phyloP scores from a whole-genome alignment of 2,888 invertebrate genomes.

The Leucoma salicis region DNA sequence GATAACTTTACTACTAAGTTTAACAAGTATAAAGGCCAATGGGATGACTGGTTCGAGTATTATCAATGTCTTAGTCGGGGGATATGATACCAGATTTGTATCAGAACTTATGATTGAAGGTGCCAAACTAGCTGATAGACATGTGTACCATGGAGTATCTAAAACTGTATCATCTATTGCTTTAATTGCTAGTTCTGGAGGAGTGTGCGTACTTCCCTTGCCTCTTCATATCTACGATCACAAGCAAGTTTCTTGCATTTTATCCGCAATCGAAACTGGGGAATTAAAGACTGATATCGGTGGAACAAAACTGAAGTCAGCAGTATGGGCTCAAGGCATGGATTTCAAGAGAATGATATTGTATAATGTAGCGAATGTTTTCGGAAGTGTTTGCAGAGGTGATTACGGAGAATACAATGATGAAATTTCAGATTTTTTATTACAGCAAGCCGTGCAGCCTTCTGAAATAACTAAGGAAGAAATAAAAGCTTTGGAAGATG shows the following conservation, averaged over 20 bases:
- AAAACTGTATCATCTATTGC: conserved; percentile 46
- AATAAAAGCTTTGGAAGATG: conserved; percentile 46
- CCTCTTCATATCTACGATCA: conserved; percentile 63
- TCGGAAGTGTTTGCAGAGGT: conserved; percentile 62
- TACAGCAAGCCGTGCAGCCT: conserved; percentile 50
- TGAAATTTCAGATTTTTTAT: conserved; percentile 55
- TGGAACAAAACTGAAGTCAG: conserved; percentile 49
- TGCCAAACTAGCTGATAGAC: conserved; percentile 52
- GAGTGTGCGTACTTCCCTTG: conserved; percentile 60
- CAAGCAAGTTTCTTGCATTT: conserved; percentile 49
- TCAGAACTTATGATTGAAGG: conserved; percentile 59
- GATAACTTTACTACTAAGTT: conserved; percentile 63
- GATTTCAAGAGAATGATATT: conserved; percentile 62
- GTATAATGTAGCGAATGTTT: conserved; percentile 60
- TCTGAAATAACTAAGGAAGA: conserved; percentile 43
- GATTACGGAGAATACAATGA: conserved; percentile 60
- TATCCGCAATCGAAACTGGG: conserved; percentile 59
- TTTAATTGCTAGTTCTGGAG: conserved; percentile 57
- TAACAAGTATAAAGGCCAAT: conserved; percentile 63
- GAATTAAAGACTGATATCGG: conserved; percentile 45
- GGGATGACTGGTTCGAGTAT: conserved; percentile 48
- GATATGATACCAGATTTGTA: conserved; percentile 58
- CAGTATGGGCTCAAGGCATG: conserved; percentile 70
- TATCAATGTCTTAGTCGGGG: conserved; percentile 60
- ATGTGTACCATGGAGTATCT: conserved; percentile 46